These are phyloP conservation scores for Sternarchorhynchus goeldii DNA, from an alignment of 2,797 vertebrate genomes.

Conservation along the genomic window DNA sequence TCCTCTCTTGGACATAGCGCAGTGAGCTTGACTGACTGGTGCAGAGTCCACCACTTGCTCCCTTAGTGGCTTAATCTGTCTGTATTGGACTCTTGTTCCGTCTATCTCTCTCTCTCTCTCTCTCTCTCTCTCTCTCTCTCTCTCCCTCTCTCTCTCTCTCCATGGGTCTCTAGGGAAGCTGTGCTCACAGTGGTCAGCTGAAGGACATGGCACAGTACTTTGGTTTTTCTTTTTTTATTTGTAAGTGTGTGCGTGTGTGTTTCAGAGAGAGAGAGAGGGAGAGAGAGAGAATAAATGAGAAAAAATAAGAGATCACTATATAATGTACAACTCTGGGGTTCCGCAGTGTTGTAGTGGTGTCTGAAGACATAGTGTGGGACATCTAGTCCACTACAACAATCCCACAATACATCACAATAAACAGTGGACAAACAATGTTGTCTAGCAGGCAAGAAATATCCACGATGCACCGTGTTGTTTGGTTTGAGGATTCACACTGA, in stretches of 20 bases:
- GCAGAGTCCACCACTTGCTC: constrained; percentile 16
- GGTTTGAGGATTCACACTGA: too few species aligned
- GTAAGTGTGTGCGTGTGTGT: constrained; percentile 26
- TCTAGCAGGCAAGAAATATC: too few species aligned
- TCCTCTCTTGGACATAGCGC: constrained; percentile 19
- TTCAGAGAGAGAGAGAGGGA: not conserved
- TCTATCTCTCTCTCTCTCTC: not conserved
- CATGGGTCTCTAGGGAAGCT: constrained; percentile 53
- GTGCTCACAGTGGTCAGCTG: constrained; percentile 47
- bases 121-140: not conserved
- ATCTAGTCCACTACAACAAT: too few species aligned
- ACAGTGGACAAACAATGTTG: too few species aligned
- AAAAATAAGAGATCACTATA: not conserved
- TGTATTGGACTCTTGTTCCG: constrained; percentile 21
- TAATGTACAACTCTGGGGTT: not conserved
- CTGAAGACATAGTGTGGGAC: too few species aligned
- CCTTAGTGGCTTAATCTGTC: constrained; percentile 22
- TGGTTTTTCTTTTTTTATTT: constrained; percentile 31
- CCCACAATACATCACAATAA: too few species aligned
- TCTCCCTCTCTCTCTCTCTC: constrained; percentile 30
- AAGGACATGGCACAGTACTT: constrained; percentile 56
- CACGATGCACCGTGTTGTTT: too few species aligned
- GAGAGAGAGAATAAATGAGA: not conserved
- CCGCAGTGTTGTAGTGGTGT: too few species aligned
- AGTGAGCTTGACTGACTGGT: constrained; percentile 5